Evolutionary conservation across 2,797 vertebrate genomes (phyloP), one percentile per base, ranked within the genome.

Genomic region (Mycteria americana): DNA sequence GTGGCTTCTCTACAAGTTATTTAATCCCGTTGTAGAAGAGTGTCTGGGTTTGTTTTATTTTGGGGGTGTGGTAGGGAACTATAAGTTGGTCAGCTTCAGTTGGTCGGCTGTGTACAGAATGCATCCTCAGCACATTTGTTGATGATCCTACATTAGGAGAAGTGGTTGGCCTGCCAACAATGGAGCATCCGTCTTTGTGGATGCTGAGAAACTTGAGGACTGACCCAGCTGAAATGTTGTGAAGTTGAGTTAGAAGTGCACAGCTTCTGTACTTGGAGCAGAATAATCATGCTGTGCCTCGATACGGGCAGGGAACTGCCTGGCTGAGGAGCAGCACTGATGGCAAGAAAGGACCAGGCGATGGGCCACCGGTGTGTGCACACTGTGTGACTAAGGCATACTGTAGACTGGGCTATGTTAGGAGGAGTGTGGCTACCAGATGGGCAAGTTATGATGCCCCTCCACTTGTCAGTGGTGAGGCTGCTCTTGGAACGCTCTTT

Each of bases 311-410:
- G 37, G 62, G 35, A 39, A 2, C 18, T 28, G 64, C 76, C 39
- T 27, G 56, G 17, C 45, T 82, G 77, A 5, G 5, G n/a, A 28
- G 57, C 27, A 41, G 72, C 30, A 7, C 10, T 7, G 13, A 2
- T 39, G 43, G 28, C 22, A 25, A 65, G 51, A 6, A 30, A 0
- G 30, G 18, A 13, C 30, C 13, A 11, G n/a, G n/a, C 3, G 3
- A 3, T 24, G 54, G 39, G 21, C n/a, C 4, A 9, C 22, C 2
- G 2, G 11, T 1, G 3, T 7, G 30, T 2, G 10, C 31, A 4
- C 2, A 0, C 12, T 1, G 8, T 12, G 33, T 65, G 59, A 25
- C 24, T 15, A 18, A 31, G 45, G 51, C 27, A 3, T 19, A 43
- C 35, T 33, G 25, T 37, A 30, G 35, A 6, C 7, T 35, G 64